Base-by-base conservation (phyloP, 2,113 vertebrate genomes). In the Gnathonemus echidnorhynchus region DNA sequence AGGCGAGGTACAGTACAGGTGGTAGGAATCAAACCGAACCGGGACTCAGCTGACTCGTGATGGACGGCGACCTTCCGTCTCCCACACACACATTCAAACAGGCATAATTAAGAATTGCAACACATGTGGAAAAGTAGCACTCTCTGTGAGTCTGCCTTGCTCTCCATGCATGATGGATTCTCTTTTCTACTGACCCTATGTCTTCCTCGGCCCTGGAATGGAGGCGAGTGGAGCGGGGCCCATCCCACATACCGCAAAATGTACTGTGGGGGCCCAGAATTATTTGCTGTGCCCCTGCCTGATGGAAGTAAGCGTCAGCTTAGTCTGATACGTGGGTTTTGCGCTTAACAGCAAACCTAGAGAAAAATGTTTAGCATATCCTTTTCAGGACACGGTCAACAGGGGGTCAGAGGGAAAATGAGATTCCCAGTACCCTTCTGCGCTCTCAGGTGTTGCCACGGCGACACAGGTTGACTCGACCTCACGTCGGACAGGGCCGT, bases 351-450 rank as follows among this genome's bases (percentile, higher is more conserved):
- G 66, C 66, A 74, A 58, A n/a, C 21, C 58, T n/a, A n/a, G 5
- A 62, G 24, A n/a, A 42, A 80, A 66, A 56, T 77, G 58, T 90
- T 87, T 90, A 74, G 58, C 86, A 27, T 17, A 53, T 77, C 86
- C n/a, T 88, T 90, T 80, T 85, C 89, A 77, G 85, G 62, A 24
- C 5, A 31, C 19, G 5, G 89, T 87, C 58, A n/a, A 52, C 58
- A 42, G 89, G 27, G 27, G 85, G 31, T 31, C 13, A 77, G 58
- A 48, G 62, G 42, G 27, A 49, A n/a, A 74, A 45, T 45, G 58
- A 74, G n/a, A 24, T 31, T 35, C 11, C 45, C 27, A 19, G 58
- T 10, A 70, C 88, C 88, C 19, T 88, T 74, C 58, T 13, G n/a
- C 58, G 35, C n/a, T 56, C 24, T 49, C n/a, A 45, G 31, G n/a